Conservation (phyloP, 2,113 vertebrate species). For the Vombatus ursinus region DNA sequence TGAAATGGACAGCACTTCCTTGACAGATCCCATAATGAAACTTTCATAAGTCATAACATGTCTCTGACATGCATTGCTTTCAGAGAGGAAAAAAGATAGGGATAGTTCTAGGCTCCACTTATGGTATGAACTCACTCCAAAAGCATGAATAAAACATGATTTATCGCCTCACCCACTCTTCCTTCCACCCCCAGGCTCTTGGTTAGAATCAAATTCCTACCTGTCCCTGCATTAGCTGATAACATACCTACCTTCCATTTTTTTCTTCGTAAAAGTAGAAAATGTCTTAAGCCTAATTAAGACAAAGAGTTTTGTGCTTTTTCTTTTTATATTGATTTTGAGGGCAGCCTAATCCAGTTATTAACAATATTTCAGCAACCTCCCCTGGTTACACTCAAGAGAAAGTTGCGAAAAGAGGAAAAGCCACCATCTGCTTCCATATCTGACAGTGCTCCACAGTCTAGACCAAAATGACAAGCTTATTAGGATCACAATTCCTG, state of each 20-base stretch:
- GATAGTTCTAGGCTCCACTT: constrained; percentile 43
- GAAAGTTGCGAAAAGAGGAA: constrained; percentile 56
- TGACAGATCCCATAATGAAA: constrained; percentile 66
- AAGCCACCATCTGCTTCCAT: not conserved
- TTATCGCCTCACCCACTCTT: constrained; percentile 8
- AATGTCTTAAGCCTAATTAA: constrained; percentile 42
- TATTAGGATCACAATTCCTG: constrained; percentile 27
- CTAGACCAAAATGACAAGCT: fast-evolving
- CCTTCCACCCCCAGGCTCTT: not conserved
- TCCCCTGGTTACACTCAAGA: not conserved
- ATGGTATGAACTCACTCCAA: not conserved
- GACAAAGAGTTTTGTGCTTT: constrained; percentile 38
- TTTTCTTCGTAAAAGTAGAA: not conserved
- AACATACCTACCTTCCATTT: not conserved
- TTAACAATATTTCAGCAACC: constrained; percentile 49
- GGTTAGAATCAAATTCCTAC: constrained; percentile 44
- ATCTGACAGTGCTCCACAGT: not conserved
- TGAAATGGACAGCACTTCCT: constrained; percentile 51
- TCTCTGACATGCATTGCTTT: constrained; percentile 54
- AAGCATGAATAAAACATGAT: constrained; percentile 41
- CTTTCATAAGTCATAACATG: constrained; percentile 61
- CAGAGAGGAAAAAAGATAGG: constrained; percentile 33
- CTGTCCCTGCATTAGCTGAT: not conserved
- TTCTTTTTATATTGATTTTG: constrained; percentile 35
- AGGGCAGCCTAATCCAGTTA: constrained; percentile 45